Conservation (phyloP, 23 tunicate species). For the Trididemnum clinides region DNA sequence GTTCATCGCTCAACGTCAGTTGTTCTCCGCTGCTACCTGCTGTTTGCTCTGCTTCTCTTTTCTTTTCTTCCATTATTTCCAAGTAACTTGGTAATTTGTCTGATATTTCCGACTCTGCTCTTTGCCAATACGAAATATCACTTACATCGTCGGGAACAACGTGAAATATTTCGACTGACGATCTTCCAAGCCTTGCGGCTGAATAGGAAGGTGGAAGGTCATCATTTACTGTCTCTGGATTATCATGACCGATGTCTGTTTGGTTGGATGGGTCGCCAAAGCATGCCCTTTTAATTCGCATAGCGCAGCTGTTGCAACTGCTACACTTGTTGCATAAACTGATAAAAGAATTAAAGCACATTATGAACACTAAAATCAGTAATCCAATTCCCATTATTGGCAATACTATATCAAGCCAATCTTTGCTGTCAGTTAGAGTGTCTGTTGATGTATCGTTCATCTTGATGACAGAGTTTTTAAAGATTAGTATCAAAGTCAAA, state of each 20-base stretch:
- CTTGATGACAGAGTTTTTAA: too few relatives aligned
- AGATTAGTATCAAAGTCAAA: too few relatives aligned
- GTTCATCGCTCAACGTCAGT: too few relatives aligned
- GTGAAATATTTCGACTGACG: background rate
- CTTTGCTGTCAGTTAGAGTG: background rate
- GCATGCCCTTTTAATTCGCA: background rate
- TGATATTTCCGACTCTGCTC: background rate
- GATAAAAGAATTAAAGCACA: background rate
- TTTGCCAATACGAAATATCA: background rate
- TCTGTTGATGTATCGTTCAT: background rate
- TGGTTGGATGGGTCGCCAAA: background rate
- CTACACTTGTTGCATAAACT: background rate
- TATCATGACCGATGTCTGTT: background rate
- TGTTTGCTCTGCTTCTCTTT: background rate
- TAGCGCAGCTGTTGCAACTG: background rate
- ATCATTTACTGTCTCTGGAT: background rate
- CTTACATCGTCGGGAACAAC: conserved; percentile 27
- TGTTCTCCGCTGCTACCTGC: background rate
- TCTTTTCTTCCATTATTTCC: conserved; percentile 37
- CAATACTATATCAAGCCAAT: conserved; percentile 16
- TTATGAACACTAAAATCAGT: background rate
- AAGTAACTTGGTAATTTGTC: conserved; percentile 26
- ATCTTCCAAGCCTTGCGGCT: background rate
- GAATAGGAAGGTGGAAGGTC: conserved; percentile 41
- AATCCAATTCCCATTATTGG: conserved; percentile 8